These are phyloP conservation scores for Anas flavirostris DNA, from an alignment of 2,797 vertebrate genomes.

Conservation along the genomic window DNA sequence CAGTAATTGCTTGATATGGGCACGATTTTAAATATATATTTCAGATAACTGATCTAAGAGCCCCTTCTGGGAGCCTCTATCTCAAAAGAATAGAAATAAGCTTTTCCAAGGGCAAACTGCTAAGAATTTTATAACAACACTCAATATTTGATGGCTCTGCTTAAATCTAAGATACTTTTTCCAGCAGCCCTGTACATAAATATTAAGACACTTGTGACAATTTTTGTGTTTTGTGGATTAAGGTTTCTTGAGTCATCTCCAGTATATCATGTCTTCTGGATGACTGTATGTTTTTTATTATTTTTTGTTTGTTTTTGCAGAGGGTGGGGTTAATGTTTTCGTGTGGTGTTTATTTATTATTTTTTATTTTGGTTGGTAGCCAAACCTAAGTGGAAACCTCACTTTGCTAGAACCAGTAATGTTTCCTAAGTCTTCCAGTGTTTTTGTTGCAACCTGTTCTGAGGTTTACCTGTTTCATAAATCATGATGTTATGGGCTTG, in stretches of 20 bases:
- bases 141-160: neutral
- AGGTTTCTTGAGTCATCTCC: neutral
- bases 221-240: neutral
- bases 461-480: neutral
- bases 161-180: neutral
- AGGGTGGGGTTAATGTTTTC: neutral
- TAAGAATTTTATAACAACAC: neutral
- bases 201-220: neutral
- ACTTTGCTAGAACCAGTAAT: neutral
- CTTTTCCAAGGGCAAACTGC: neutral
- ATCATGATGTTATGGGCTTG: too few relatives aligned
- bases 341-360: neutral
- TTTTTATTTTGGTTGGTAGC: neutral
- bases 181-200: neutral
- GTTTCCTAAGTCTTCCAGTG: neutral
- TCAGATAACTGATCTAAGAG: neutral
- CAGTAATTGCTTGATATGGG: neutral
- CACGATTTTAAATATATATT: neutral
- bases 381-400: neutral
- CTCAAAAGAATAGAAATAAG: neutral
- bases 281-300: neutral
- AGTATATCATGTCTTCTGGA: accelerated
- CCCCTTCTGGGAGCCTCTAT: neutral
- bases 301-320: neutral
- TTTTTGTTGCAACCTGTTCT: neutral